Evolutionary conservation across 1,140 invertebrate species (phyloP).

Genomic region (Leptopilina clavipes): DNA sequence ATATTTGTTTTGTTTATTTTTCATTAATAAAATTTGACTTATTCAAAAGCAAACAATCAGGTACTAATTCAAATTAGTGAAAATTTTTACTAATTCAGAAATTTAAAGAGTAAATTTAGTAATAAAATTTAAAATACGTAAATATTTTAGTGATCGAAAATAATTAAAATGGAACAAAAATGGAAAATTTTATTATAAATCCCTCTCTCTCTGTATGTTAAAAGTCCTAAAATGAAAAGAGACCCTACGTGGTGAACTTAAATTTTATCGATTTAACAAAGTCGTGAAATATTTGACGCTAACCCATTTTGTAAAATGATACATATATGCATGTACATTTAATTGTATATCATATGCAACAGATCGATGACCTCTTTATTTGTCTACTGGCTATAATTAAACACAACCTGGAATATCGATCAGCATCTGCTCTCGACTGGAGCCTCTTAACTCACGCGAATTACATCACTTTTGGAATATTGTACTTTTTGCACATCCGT

Average conservation of each 20-base stretch:
- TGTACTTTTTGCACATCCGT: background rate
- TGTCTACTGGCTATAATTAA: slow-evolving; percentile 13
- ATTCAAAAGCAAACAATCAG: too few relatives aligned
- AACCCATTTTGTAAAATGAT: slow-evolving; percentile 13
- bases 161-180: too few relatives aligned
- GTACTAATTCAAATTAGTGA: too few relatives aligned
- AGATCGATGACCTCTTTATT: slow-evolving; percentile 30
- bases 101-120: too few relatives aligned
- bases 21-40: too few relatives aligned
- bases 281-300: background rate
- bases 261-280: slow-evolving; percentile 4
- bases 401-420: background rate
- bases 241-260: background rate
- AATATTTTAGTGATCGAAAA: too few relatives aligned
- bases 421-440: slow-evolving; percentile 28
- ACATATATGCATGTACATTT: background rate
- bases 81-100: too few relatives aligned
- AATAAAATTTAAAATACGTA: too few relatives aligned
- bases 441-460: background rate
- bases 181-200: too few relatives aligned
- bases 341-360: slow-evolving; percentile 23
- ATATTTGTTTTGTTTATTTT: too few relatives aligned
- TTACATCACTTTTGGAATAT: background rate
- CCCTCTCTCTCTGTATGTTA: background rate
- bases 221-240: background rate